Evolutionary conservation across 53 echinoderm and acorn worm species (phyloP), one percentile per base, ranked within the genome.

Genomic region (Crossaster papposus): DNA sequence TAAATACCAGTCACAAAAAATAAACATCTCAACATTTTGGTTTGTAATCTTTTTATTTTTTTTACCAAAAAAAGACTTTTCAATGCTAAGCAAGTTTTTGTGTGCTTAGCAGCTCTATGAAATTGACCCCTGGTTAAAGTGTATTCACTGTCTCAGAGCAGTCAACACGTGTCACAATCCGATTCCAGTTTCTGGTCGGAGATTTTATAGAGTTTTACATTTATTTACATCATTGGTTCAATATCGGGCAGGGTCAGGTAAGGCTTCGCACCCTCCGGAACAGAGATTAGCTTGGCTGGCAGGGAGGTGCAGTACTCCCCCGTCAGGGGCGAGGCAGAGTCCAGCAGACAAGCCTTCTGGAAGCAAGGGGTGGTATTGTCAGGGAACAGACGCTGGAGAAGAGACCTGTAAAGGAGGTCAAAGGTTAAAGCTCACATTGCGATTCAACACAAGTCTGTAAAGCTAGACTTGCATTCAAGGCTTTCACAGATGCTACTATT

Each of bases 321-420:
- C 2, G 84, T 65, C 71, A 84, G 72, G 31, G 84, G 72, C 1
- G 72, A 72, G 72, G 84, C 71, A 1, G 72, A 50, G 38, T 84
- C 84, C 72, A 28, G 70, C 50, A 72, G 52, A 54, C 72, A 52
- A 18, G 84, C 72, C 5, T 53, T 36, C 84, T 84, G 70, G 90
- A 12, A 53, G 74, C 63, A 81, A 4, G 82, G 72, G 30, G 31
- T 68, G 74, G 81, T 4, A 50, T 74, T 54, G 37, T 81, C 82
- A 0, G 90, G 82, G 73, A 90, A 90, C 30, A 90, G 22, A 12
- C 64, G 26, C 51, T 73, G 35, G 26, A 90, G 71, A 23, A 81
- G 76, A 14, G 73, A 53, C 54, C 90, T 90, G 90, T 0, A 29
- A 36, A 23, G 3, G 36, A 63, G 82, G 82, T 52, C 28, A 80